Base-by-base conservation (phyloP, 2,888 invertebrate species). In the Diadromus collaris region DNA sequence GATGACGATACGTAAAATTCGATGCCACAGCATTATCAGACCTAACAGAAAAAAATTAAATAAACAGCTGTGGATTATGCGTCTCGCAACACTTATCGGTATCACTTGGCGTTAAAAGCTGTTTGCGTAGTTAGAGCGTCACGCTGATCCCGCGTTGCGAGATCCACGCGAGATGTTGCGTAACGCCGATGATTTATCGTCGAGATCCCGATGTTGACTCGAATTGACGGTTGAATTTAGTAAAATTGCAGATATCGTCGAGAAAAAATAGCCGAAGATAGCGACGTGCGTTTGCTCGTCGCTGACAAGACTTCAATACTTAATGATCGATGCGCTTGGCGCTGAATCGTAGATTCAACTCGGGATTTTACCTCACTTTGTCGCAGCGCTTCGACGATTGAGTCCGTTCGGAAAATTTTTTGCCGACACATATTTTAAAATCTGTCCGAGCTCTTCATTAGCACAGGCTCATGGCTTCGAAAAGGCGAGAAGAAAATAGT, bases 281-380 rank as follows among this genome's bases (percentile, higher is more conserved):
- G 98, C 98, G n/a, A n/a, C 0, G 95, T 95, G 90, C 87, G 93
- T n/a, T n/a, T n/a, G 79, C 86, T 97, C 74, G 97, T 97, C 6
- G 98, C 97, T 0, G 95, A 96, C 84, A 91, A 92, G 83, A 94
- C 94, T 0, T 84, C n/a, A n/a, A n/a, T n/a, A n/a, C n/a, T 93
- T 95, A 74, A 94, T 96, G 2, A 95, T 98, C 82, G 98, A 99
- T 88, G 98, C 98, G 82, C 95, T 95, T 84, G 99, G 98, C 4
- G 96, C 95, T 1, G 95, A 97, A 88, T 91, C 95, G n/a, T 95
- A 95, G 64, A 94, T 96, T 44, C 92, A 95, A 38, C 90, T 96
- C 44, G 95, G 96, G 0, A 93, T 98, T 83, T 91, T 32, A 32
- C 6, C 34, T 34, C 34, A 34, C 34, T 9, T 34, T 10, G 10